Conservation (phyloP, 92 coral and sea anemone species). For the Actinernus sp. region DNA sequence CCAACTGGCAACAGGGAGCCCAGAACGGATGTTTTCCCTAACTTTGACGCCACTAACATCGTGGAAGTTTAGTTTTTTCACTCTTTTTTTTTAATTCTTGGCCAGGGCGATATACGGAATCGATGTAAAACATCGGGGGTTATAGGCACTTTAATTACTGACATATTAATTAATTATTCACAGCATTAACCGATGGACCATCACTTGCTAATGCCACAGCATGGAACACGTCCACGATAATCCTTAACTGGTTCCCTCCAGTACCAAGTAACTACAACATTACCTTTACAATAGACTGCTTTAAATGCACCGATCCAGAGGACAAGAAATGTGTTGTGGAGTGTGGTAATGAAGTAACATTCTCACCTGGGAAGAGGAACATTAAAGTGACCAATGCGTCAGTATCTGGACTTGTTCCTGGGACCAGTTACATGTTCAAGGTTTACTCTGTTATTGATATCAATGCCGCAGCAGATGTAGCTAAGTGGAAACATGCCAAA, state of each 20-base stretch:
- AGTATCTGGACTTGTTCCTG: slow-evolving; percentile 50
- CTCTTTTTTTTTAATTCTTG: no score
- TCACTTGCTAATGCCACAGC: slow-evolving; percentile 34
- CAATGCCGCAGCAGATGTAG: slow-evolving; percentile 24
- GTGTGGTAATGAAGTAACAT: slow-evolving; percentile 41
- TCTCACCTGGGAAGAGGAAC: slow-evolving; percentile 42
- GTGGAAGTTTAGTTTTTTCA: no score
- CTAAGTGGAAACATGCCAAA: slow-evolving; percentile 62
- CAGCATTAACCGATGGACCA: slow-evolving; percentile 59
- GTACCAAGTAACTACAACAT: neutral
- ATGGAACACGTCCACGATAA: slow-evolving; percentile 36
- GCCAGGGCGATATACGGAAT: no score
- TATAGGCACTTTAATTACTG: no score
- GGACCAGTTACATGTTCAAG: slow-evolving; percentile 56
- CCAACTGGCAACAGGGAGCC: no score
- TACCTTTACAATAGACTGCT: slow-evolving; percentile 70
- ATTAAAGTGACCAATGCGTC: slow-evolving; percentile 47
- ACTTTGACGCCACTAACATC: no score
- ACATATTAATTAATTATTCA: no score
- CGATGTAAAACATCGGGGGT: no score
- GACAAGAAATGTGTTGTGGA: slow-evolving; percentile 50
- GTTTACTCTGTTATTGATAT: slow-evolving; percentile 71
- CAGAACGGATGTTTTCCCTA: no score
- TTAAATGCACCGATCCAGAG: slow-evolving; percentile 34
- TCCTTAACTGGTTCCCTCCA: slow-evolving; percentile 40